Evolutionary conservation across 2,888 invertebrate species (phyloP).

Genomic region (Dolichopus griseipennis): DNA sequence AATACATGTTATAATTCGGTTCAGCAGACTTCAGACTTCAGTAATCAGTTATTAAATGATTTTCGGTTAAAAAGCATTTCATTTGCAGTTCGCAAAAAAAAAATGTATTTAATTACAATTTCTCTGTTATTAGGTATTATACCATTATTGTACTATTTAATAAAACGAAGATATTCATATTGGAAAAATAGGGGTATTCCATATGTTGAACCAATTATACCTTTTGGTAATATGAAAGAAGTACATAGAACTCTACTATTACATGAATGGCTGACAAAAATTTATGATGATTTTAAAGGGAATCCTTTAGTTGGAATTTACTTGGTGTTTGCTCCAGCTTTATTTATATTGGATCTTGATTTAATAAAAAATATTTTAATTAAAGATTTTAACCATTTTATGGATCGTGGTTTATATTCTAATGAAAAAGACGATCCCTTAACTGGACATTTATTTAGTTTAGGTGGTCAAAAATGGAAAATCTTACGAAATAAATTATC

Average conservation of each 20-base stretch:
- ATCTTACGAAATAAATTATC: constrained; percentile 37
- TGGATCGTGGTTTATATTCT: constrained; percentile 34
- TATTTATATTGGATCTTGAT: constrained; percentile 26
- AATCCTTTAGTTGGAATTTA: constrained; percentile 30
- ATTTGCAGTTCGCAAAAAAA: too few species aligned
- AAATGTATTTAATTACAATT: too few species aligned
- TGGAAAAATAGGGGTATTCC: constrained; percentile 28
- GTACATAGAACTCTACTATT: constrained; percentile 25
- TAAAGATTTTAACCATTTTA: constrained; percentile 37
- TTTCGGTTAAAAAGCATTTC: too few species aligned
- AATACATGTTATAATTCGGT: too few species aligned
- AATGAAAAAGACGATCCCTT: constrained; percentile 39
- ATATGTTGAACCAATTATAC: constrained; percentile 31
- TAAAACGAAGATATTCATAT: constrained; percentile 23
- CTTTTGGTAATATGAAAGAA: constrained; percentile 28
- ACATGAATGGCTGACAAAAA: constrained; percentile 28
- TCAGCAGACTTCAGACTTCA: too few species aligned
- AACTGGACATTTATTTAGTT: constrained; percentile 32
- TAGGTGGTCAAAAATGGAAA: constrained; percentile 41
- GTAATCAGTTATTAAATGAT: too few species aligned
- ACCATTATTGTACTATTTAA: constrained; percentile 11
- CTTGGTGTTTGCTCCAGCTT: constrained; percentile 16
- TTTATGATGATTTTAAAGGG: constrained; percentile 30
- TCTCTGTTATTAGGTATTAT: too few species aligned
- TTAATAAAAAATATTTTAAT: constrained; percentile 31